phyloP scores from a whole-genome alignment of 1,140 invertebrate species.

The Cotesia glomerata region DNA sequence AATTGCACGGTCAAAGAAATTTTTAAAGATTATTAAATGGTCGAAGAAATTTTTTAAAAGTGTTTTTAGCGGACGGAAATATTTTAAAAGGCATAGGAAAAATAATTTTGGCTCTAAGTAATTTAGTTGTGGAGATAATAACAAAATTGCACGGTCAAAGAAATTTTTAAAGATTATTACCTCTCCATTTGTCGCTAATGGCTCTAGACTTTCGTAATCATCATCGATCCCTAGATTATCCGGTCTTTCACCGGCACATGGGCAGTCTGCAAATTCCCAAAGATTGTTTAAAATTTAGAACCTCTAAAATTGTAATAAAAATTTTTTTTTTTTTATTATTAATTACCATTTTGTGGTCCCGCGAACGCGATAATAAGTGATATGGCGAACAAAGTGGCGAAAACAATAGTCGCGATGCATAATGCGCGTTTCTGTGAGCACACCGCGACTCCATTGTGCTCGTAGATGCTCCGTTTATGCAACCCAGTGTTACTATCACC shows the following conservation, averaged over 20 bases:
- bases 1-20: too few relatives aligned
- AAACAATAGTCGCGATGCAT: slow-evolving; percentile 77
- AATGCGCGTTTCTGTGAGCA: slow-evolving; percentile 87
- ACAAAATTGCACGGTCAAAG: too few relatives aligned
- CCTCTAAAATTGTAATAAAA: neutral
- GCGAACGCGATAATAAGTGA: slow-evolving; percentile 90
- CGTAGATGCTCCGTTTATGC: slow-evolving; percentile 76
- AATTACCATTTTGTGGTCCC: slow-evolving; percentile 74
- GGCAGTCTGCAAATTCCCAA: slow-evolving; percentile 67
- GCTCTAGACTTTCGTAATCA: slow-evolving; percentile 68
- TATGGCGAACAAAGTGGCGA: slow-evolving; percentile 79
- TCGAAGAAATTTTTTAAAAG: neutral
- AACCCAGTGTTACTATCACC: slow-evolving; percentile 72
- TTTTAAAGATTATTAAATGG: too few relatives aligned
- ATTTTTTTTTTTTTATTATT: too few relatives aligned
- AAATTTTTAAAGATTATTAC: slow-evolving; percentile 30
- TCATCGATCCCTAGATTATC: slow-evolving; percentile 68
- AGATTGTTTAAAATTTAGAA: slow-evolving; percentile 2
- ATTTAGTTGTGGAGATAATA: too few relatives aligned
- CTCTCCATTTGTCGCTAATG: slow-evolving; percentile 75
- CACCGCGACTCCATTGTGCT: slow-evolving; percentile 79
- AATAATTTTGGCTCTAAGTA: too few relatives aligned
- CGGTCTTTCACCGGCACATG: slow-evolving; percentile 73
- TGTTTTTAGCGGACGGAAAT: too few relatives aligned
- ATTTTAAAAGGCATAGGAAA: too few relatives aligned